Percentiles rank a stretch among this genome's conserved stretches.
These are phyloP conservation scores for Nansenia antarctica DNA, from an alignment of 2,113 vertebrate species.

Conservation along the genomic window DNA sequence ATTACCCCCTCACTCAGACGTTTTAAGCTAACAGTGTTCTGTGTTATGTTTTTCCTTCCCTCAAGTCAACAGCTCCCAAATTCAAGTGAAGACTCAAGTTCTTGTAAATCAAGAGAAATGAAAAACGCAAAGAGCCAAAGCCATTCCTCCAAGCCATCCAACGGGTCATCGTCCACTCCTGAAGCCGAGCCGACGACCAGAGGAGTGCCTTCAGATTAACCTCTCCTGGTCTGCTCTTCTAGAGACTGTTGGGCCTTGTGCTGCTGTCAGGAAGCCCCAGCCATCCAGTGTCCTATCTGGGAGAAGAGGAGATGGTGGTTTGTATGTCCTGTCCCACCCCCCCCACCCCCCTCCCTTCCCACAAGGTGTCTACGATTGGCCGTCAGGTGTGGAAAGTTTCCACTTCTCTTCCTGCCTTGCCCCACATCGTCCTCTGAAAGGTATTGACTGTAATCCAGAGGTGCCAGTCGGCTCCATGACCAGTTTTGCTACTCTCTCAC, in stretches of 20 bases:
- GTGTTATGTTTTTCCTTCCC: slow-evolving; percentile 77
- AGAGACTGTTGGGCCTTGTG: slow-evolving; percentile 53
- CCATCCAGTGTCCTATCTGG: slow-evolving; percentile 7
- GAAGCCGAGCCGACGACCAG: slow-evolving; percentile 8
- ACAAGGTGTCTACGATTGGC: slow-evolving; percentile 30
- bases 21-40: slow-evolving; percentile 80
- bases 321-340: slow-evolving; percentile 65
- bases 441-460: slow-evolving; percentile 48
- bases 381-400: neutral
- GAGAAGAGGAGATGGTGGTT: slow-evolving; percentile 66
- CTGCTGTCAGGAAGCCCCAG: slow-evolving; percentile 18
- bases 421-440: neutral
- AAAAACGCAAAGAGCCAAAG: neutral
- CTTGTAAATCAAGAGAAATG: slow-evolving; percentile 38
- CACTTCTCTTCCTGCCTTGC: neutral
- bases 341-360: slow-evolving; percentile 1
- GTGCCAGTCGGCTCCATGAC: slow-evolving; percentile 17
- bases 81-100: slow-evolving; percentile 62
- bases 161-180: neutral
- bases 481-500: neutral
- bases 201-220: slow-evolving; percentile 3
- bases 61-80: slow-evolving; percentile 77
- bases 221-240: neutral
- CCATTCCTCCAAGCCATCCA: slow-evolving; percentile 23
- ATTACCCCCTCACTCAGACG: slow-evolving; percentile 51